phyloP scores from a whole-genome alignment of 2,888 invertebrate genomes.

The Tetanocera ferruginea region DNA sequence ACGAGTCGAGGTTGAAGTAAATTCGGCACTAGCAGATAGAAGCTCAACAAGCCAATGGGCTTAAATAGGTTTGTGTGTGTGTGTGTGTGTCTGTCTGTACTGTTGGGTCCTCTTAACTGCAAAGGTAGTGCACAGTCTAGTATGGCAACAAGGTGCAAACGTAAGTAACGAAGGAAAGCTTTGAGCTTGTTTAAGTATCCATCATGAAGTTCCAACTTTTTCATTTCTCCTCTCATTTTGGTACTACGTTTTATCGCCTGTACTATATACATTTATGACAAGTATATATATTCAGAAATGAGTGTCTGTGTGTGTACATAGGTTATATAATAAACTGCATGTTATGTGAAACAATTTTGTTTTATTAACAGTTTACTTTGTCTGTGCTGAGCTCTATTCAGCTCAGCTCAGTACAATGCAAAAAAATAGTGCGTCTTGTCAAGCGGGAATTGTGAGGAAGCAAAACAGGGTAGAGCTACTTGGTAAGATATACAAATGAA shows the following conservation, averaged over 20 bases:
- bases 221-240: slow-evolving; percentile 4
- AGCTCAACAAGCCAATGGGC: too few relatives aligned
- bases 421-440: not conserved
- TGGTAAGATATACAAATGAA: not conserved
- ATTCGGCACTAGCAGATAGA: too few relatives aligned
- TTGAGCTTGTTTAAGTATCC: slow-evolving; percentile 16
- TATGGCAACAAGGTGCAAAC: slow-evolving; percentile 8
- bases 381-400: not conserved
- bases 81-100: not conserved
- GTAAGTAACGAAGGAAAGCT: not conserved
- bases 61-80: not conserved
- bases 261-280: not conserved
- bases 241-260: not conserved
- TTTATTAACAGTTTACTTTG: slow-evolving; percentile 32
- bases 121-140: not conserved
- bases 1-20: too few relatives aligned
- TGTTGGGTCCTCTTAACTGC: not conserved
- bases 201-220: slow-evolving; percentile 28
- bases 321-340: slow-evolving; percentile 25
- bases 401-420: slow-evolving; percentile 5
- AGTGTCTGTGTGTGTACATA: slow-evolving; percentile 7
- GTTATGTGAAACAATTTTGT: slow-evolving; percentile 28
- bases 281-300: not conserved
- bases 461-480: not conserved
- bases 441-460: not conserved